A percentile compares a stretch with the other conserved stretches of the same genome.
Evolutionary conservation across 2,888 invertebrate genomes (phyloP).

Genomic region (Cheilosia variabilis): DNA sequence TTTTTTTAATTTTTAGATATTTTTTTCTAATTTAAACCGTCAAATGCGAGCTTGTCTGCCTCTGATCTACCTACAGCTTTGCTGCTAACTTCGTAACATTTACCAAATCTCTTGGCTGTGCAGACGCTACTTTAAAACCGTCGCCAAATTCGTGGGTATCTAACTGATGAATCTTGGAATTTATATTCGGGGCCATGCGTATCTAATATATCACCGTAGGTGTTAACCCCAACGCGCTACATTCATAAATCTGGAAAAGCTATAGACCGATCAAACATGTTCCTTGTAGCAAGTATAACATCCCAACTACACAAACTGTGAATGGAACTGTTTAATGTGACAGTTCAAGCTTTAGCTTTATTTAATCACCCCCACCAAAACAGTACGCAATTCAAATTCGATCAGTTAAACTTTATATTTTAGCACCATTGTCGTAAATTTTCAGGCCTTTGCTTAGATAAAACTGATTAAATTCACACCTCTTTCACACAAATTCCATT

Average conservation of each 20-base stretch:
- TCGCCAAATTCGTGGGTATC: conserved; percentile 16
- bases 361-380: too few species aligned
- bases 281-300: too few species aligned
- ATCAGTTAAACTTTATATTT: too few species aligned
- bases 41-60: background rate
- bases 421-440: background rate
- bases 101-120: background rate
- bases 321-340: too few species aligned
- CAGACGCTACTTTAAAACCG: conserved; percentile 14
- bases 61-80: background rate
- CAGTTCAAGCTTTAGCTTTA: too few species aligned
- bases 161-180: background rate
- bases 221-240: background rate
- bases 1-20: too few species aligned
- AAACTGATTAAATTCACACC: conserved; percentile 57
- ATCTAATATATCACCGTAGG: background rate
- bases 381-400: too few species aligned
- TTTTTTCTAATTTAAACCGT: too few species aligned
- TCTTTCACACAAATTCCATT: conserved; percentile 14
- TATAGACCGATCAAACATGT: too few species aligned
- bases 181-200: conserved; percentile 3
- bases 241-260: background rate
- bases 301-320: too few species aligned
- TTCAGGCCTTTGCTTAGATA: conserved; percentile 26
- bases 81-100: background rate